Conservation (phyloP, 2,113 vertebrate species). For the Bos javanicus region DNA sequence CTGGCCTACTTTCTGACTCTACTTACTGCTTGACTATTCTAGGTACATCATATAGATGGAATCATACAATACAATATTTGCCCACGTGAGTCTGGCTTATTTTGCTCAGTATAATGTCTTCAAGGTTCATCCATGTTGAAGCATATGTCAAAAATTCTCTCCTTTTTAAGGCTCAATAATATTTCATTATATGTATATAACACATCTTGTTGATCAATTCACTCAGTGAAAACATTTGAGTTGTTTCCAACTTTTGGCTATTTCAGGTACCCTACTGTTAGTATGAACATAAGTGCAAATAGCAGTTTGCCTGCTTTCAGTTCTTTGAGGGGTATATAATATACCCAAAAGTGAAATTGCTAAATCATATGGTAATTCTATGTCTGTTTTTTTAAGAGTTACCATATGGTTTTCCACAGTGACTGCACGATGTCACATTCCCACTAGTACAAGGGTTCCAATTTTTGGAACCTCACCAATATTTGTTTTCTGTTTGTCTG, state of each 20-base stretch:
- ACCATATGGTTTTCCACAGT: neutral
- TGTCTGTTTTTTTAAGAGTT: neutral
- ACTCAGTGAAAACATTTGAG: neutral
- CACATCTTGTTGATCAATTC: neutral
- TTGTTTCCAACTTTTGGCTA: neutral
- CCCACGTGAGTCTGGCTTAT: neutral
- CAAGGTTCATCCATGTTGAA: neutral
- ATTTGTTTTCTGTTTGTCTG: neutral
- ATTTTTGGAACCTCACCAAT: neutral
- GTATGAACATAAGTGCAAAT: neutral
- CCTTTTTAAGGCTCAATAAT: neutral
- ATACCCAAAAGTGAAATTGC: neutral
- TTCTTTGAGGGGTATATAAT: neutral
- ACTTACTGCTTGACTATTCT: neutral
- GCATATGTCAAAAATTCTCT: neutral
- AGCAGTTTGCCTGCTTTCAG: neutral
- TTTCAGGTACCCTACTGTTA: neutral
- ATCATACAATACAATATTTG: neutral
- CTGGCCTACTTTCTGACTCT: neutral
- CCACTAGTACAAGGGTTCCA: neutral
- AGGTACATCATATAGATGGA: neutral
- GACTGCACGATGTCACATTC: neutral
- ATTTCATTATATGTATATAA: neutral
- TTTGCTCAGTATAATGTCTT: neutral
- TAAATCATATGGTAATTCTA: neutral